A percentile compares a stretch with the other conserved stretches of the same genome.
These are phyloP conservation scores for Sinocyclocheilus anophthalmus DNA, from an alignment of 2,113 vertebrate genomes.

Conservation along the genomic window DNA sequence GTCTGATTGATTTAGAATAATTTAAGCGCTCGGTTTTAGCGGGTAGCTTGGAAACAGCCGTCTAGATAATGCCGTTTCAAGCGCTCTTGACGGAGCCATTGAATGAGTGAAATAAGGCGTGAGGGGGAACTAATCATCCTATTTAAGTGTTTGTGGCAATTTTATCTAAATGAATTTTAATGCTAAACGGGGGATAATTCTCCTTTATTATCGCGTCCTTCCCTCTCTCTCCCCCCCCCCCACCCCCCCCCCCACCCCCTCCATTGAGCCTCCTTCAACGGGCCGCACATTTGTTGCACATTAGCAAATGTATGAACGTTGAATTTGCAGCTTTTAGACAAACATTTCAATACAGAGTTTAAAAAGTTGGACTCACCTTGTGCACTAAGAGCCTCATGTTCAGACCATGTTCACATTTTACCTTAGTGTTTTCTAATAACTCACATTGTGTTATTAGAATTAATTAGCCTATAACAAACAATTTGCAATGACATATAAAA, in stretches of 20 bases:
- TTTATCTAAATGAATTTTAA: conserved; percentile 98
- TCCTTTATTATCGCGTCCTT: conserved; percentile 85
- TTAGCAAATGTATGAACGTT: not conserved
- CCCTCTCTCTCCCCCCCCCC: conserved; percentile 74
- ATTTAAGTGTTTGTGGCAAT: conserved; percentile 96
- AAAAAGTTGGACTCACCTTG: not conserved
- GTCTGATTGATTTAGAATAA: conserved; percentile 21
- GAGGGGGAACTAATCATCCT: conserved; percentile 96
- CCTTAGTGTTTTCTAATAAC: not conserved
- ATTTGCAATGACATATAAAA: not conserved
- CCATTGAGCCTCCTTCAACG: conserved; percentile 47
- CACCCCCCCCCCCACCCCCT: conserved; percentile 46
- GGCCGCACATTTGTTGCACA: conserved; percentile 66
- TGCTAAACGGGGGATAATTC: conserved; percentile 93
- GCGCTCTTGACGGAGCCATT: conserved; percentile 89
- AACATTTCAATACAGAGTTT: not conserved
- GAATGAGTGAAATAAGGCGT: conserved; percentile 94
- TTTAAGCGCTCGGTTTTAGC: not conserved
- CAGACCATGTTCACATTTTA: not conserved
- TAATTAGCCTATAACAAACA: conserved; percentile 3
- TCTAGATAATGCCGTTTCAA: conserved; percentile 83
- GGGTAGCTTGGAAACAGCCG: conserved; percentile 82
- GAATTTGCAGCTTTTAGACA: not conserved
- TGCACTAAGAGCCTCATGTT: not conserved
- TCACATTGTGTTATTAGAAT: not conserved